Evolutionary conservation across 1,140 invertebrate genomes (phyloP).

Genomic region (Hormaphis cornu): DNA sequence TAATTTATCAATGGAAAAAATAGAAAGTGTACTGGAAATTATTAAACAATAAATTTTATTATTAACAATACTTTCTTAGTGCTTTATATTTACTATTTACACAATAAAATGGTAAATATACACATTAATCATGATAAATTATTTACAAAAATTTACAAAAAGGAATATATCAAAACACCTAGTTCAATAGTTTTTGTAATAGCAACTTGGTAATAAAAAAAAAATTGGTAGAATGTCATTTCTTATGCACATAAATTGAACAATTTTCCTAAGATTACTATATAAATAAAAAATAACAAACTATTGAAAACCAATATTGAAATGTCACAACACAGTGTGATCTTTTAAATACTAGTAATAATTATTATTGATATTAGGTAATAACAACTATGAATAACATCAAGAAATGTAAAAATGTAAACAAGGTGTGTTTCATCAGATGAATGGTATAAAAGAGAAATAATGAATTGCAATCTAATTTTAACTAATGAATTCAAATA

Average conservation of each 20-base stretch:
- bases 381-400: neutral
- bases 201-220: neutral
- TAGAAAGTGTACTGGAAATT: neutral
- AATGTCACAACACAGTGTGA: neutral
- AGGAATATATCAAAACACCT: neutral
- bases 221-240: neutral
- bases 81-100: slow-evolving; percentile 12
- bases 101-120: neutral
- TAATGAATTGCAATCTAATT: neutral
- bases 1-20: neutral
- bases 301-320: neutral
- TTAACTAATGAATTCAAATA: neutral
- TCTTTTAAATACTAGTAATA: neutral
- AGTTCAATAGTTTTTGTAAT: neutral
- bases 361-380: neutral
- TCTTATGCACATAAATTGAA: neutral
- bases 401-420: too few species aligned
- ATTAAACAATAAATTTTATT: slow-evolving; percentile 7
- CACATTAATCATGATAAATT: slow-evolving; percentile 4
- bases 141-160: slow-evolving; percentile 24
- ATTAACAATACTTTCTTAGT: neutral
- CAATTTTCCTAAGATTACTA: neutral
- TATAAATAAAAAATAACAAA: neutral
- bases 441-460: neutral
- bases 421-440: neutral